Evolutionary conservation across 1,140 invertebrate species (phyloP).

Genomic region (Uloborus diversus): DNA sequence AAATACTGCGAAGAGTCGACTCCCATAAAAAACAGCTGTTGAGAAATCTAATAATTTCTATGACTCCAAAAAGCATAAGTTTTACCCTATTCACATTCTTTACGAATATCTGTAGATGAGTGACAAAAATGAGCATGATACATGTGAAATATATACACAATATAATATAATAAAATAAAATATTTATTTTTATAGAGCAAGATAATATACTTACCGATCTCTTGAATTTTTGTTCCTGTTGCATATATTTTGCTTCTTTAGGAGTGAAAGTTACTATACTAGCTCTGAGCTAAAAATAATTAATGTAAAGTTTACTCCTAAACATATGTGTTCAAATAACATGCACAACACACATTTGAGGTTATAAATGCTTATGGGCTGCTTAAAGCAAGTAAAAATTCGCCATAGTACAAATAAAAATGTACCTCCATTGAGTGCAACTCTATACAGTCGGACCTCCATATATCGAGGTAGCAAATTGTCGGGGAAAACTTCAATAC

Average conservation of each 20-base stretch:
- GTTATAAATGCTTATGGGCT: too few relatives aligned
- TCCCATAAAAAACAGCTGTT: conserved; percentile 99
- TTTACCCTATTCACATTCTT: conserved; percentile 93
- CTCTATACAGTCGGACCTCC: too few relatives aligned
- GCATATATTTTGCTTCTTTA: conserved; percentile 94
- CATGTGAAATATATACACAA: neutral
- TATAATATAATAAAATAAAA: neutral
- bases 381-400: too few relatives aligned
- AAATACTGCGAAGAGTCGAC: conserved; percentile 83
- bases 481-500: too few relatives aligned
- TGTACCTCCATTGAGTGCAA: too few relatives aligned
- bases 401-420: too few relatives aligned
- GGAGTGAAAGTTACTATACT: conserved; percentile 93
- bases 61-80: conserved; percentile 85
- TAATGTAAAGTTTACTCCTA: too few relatives aligned
- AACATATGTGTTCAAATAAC: too few relatives aligned
- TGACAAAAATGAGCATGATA: neutral
- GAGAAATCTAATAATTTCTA: conserved; percentile 89
- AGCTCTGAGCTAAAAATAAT: conserved; percentile 76
- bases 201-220: conserved; percentile 72
- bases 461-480: too few relatives aligned
- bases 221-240: conserved; percentile 94
- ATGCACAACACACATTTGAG: too few relatives aligned
- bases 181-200: neutral
- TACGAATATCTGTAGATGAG: conserved; percentile 76